Percentiles rank a stretch among this genome's conserved stretches.
Evolutionary conservation across 2,797 vertebrate genomes (phyloP).

Genomic region (Propithecus deckenii): DNA sequence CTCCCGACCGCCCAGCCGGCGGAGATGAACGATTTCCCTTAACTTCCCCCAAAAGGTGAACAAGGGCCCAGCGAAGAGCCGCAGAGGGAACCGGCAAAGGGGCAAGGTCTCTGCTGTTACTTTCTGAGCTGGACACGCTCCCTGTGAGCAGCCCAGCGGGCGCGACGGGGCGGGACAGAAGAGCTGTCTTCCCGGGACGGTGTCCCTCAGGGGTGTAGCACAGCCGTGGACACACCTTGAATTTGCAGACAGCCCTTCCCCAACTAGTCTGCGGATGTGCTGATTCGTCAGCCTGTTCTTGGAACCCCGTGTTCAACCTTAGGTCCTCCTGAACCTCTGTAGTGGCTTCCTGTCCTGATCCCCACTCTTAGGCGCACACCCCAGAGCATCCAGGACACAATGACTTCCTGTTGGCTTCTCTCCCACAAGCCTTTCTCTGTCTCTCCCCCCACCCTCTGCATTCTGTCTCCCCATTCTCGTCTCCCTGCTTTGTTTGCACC

Average conservation of each 20-base stretch:
- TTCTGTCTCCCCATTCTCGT: too few species aligned
- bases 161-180: background rate
- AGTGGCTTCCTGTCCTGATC: background rate
- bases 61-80: background rate
- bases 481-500: background rate
- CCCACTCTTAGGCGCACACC: background rate
- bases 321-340: background rate
- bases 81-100: background rate
- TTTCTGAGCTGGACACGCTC: background rate
- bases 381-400: background rate
- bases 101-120: background rate
- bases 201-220: background rate
- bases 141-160: background rate
- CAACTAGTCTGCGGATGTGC: background rate
- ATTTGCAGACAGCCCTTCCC: background rate
- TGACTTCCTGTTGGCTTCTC: background rate
- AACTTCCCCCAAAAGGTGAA: background rate
- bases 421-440: background rate
- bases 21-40: background rate
- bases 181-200: background rate
- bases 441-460: background rate
- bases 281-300: background rate
- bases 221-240: background rate
- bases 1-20: background rate
- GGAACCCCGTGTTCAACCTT: background rate